phyloP scores from a whole-genome alignment of 2,113 vertebrate genomes.

The Tor tambroides region DNA sequence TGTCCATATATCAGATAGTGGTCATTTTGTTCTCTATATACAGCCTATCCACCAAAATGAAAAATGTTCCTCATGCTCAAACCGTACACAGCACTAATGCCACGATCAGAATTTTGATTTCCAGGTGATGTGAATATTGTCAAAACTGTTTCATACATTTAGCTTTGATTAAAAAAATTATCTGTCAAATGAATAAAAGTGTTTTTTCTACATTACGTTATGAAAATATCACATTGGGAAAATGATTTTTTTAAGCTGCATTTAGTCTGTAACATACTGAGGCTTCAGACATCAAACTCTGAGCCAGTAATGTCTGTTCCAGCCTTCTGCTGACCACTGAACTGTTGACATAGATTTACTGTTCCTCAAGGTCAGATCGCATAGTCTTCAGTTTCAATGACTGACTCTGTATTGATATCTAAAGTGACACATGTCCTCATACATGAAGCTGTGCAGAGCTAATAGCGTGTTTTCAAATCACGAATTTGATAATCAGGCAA shows the following conservation, averaged over 20 bases:
- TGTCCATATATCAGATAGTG: background rate
- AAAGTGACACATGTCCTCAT: background rate
- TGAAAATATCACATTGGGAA: background rate
- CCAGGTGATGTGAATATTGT: background rate
- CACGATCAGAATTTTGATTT: background rate
- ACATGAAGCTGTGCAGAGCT: background rate
- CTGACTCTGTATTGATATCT: background rate
- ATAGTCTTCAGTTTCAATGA: background rate
- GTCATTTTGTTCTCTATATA: background rate
- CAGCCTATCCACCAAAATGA: background rate
- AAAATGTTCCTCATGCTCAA: background rate
- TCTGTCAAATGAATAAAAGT: background rate
- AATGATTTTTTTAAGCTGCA: background rate
- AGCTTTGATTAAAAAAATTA: background rate
- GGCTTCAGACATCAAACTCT: background rate
- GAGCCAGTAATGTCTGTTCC: background rate
- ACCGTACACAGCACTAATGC: background rate
- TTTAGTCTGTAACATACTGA: background rate
- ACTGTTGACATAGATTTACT: background rate
- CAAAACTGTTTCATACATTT: background rate
- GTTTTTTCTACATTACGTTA: background rate
- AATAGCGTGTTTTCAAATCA: background rate
- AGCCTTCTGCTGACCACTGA: constrained; percentile 12
- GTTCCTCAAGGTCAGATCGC: background rate
- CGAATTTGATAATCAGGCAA: background rate